These are phyloP conservation scores for Cremastobaeus sp. DNA, from an alignment of 2,888 invertebrate genomes.

Conservation along the genomic window DNA sequence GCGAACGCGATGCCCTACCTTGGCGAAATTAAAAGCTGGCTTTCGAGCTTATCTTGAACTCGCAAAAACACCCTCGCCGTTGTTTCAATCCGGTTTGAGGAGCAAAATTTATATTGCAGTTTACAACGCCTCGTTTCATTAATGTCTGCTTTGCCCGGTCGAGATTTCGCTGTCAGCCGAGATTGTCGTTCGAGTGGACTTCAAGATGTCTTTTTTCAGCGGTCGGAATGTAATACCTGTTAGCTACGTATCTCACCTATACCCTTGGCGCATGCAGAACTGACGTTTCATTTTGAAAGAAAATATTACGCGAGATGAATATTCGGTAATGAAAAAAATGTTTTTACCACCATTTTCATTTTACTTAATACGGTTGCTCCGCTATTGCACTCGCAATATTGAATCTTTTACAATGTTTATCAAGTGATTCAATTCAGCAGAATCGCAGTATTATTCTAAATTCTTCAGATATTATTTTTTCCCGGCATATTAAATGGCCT, in stretches of 20 bases:
- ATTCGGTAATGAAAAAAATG: neutral
- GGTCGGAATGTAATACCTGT: conserved; percentile 9
- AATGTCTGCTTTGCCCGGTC: conserved; percentile 32
- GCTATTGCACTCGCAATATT: too few relatives aligned
- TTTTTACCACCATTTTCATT: too few relatives aligned
- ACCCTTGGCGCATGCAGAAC: conserved; percentile 6
- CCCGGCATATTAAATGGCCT: too few relatives aligned
- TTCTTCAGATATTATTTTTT: too few relatives aligned
- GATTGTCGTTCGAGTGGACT: conserved; percentile 32
- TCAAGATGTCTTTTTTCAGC: conserved; percentile 15
- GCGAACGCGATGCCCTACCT: neutral
- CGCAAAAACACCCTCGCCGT: conserved; percentile 18
- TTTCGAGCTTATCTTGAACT: conserved; percentile 7
- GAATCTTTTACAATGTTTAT: too few relatives aligned
- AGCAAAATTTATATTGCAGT: conserved; percentile 49
- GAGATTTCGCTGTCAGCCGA: conserved; percentile 42
- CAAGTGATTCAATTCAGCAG: too few relatives aligned
- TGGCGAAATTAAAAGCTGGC: neutral
- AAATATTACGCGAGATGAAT: neutral
- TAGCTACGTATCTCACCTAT: conserved; percentile 6
- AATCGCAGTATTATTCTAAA: too few relatives aligned
- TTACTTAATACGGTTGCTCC: too few relatives aligned
- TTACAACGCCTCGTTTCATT: conserved; percentile 47
- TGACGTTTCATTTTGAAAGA: conserved; percentile 6
- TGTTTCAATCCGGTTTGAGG: conserved; percentile 32